Conservation (phyloP, 2,888 invertebrate species). For the Sesia apiformis region DNA sequence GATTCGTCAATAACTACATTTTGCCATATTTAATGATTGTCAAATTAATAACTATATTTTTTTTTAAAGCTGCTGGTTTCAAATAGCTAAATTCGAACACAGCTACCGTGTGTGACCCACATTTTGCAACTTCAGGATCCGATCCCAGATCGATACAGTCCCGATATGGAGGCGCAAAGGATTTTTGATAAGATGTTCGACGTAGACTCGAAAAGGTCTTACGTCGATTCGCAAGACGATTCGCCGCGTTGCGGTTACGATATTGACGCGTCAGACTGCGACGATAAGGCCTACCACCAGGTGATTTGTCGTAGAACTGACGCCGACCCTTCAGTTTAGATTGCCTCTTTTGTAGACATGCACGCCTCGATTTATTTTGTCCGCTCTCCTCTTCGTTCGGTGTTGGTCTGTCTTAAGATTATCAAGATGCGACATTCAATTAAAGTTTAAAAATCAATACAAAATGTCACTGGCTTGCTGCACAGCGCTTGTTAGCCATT, state of each 20-base stretch:
- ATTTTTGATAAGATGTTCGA: constrained; percentile 76
- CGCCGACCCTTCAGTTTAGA: constrained; percentile 50
- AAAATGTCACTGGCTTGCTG: background rate
- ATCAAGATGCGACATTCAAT: constrained; percentile 31
- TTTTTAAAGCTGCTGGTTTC: too few relatives aligned
- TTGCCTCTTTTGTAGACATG: constrained; percentile 64
- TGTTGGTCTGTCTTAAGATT: constrained; percentile 7
- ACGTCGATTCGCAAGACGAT: constrained; percentile 56
- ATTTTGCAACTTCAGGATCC: constrained; percentile 69
- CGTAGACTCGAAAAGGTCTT: constrained; percentile 65
- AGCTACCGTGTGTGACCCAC: constrained; percentile 34
- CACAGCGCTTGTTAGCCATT: constrained; percentile 6
- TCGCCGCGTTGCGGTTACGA: constrained; percentile 68
- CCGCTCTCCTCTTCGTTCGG: constrained; percentile 35
- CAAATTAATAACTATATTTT: too few relatives aligned
- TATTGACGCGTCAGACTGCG: constrained; percentile 67
- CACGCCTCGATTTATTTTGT: constrained; percentile 67
- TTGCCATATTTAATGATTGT: too few relatives aligned
- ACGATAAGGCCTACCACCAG: constrained; percentile 68
- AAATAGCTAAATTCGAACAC: too few relatives aligned
- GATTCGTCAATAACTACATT: too few relatives aligned
- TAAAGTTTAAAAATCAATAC: constrained; percentile 3
- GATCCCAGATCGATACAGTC: constrained; percentile 73
- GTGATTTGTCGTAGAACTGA: constrained; percentile 63
- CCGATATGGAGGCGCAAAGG: constrained; percentile 72